Base-by-base conservation (phyloP, 2,888 invertebrate genomes). In the Portevinia maculata region DNA sequence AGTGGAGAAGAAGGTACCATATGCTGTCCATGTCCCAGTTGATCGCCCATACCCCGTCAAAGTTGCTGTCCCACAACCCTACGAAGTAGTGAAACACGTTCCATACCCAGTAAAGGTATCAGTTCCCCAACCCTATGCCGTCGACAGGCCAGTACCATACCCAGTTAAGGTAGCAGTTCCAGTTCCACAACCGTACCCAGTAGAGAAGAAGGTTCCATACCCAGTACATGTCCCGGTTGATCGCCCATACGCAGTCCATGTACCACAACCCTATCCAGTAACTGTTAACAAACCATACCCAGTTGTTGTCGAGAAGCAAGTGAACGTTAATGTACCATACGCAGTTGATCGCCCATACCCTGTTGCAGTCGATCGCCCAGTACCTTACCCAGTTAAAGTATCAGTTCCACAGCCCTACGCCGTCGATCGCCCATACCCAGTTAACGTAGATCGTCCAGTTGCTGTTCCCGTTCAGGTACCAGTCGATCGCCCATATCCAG, bases 1-100 rank as follows among this genome's bases (percentile, higher is more conserved):
- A 84, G 92, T 93, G 90, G 92, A 92, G 53, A 92, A 94, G 60
- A 94, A 91, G 2, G 92, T 93, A 90, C 93, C 92, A 85, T 92
- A 92, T 28, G 91, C 91, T 86, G 92, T 92, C 78, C 92, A 89
- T 76, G 92, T 93, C 17, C 94, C 78, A 70, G 94, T 95, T 60
- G 94, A 94, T 87, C 93, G 95, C 44, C 92, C 93, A 59, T 94
- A 94, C 79, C 95, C 95, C 4, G 90, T 95, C 15, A 86, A 93
- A 90, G 93, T 94, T 13, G 93, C 91, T 85, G 93, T 94, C 19
- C 94, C 94, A 69, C 93, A 93, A 87, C 94, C 94, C 67, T 94
- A 93, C 93, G 95, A 87, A 84, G 87, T 87, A 0, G 73, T 87
- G 39, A 95, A 95, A 87, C 92, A 93, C 74, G 91, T 95, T 44